Conservation (phyloP, 2,797 vertebrate species). For the Micrastur ruficollis region DNA sequence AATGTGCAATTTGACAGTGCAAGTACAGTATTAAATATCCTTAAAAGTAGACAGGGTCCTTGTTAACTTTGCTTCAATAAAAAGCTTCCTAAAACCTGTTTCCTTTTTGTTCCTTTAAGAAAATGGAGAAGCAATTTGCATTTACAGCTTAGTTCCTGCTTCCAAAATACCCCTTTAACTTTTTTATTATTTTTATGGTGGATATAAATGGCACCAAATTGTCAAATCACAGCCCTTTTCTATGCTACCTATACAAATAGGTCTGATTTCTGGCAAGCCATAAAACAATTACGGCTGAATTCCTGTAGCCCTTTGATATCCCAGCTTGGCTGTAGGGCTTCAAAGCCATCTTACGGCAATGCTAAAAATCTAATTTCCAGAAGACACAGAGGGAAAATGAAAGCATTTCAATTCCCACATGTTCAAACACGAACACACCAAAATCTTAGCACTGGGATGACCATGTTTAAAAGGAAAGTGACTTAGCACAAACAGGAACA, state of each 20-base stretch:
- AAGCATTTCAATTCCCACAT: slow-evolving; percentile 38
- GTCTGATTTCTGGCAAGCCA: slow-evolving; percentile 84
- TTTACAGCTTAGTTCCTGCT: slow-evolving; percentile 96
- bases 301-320: slow-evolving; percentile 83
- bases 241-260: slow-evolving; percentile 86
- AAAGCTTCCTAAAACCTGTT: slow-evolving; percentile 78
- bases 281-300: slow-evolving; percentile 88
- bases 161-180: slow-evolving; percentile 77
- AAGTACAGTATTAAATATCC: slow-evolving; percentile 52
- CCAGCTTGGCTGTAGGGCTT: slow-evolving; percentile 69
- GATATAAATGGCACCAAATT: slow-evolving; percentile 83
- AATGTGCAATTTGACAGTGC: neutral
- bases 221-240: slow-evolving; percentile 85
- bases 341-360: slow-evolving; percentile 64
- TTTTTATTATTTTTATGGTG: slow-evolving; percentile 81
- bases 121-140: slow-evolving; percentile 79
- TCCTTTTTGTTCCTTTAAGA: slow-evolving; percentile 83
- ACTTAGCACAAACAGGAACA: neutral
- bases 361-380: slow-evolving; percentile 59
- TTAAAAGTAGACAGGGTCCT: slow-evolving; percentile 71
- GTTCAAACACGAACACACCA: neutral
- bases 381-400: slow-evolving; percentile 56
- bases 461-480: neutral
- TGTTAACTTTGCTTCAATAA: slow-evolving; percentile 84
- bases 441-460: neutral